These are phyloP conservation scores for Pseudotriccus pelzelni DNA, from an alignment of 2,797 vertebrate genomes.

Conservation along the genomic window DNA sequence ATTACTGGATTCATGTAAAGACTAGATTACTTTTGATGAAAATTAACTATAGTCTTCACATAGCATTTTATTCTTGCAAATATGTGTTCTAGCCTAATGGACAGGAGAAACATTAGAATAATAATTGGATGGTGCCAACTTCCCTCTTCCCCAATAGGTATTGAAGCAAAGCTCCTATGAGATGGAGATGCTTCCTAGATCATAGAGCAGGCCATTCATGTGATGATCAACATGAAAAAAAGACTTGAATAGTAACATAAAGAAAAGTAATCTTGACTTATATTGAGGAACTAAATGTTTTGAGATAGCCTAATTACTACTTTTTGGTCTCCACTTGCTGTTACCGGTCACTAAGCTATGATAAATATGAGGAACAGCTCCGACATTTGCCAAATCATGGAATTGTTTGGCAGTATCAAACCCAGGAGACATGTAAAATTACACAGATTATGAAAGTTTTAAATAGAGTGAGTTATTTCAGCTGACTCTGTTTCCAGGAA, in stretches of 20 bases:
- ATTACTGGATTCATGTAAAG: not conserved
- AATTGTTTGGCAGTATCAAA: not conserved
- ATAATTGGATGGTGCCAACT: not conserved
- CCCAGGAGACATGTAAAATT: not conserved
- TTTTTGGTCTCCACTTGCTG: not conserved
- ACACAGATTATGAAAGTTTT: not conserved
- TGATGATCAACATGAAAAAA: not conserved
- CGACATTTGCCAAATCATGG: not conserved
- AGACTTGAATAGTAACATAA: not conserved
- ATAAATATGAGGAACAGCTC: not conserved
- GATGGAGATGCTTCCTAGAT: not conserved
- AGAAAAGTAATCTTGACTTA: not conserved
- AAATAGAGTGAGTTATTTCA: not conserved
- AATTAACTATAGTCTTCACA: not conserved
- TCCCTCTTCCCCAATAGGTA: not conserved
- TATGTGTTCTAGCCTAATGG: not conserved
- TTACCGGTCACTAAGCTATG: not conserved
- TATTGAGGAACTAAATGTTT: not conserved
- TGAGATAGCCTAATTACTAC: not conserved
- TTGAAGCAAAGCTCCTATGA: not conserved
- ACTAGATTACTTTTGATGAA: not conserved
- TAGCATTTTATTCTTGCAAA: not conserved
- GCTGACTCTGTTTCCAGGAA: conserved; percentile 20
- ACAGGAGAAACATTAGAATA: not conserved
- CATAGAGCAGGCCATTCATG: not conserved